These are phyloP conservation scores for Ploceus nigricollis DNA, from an alignment of 2,113 vertebrate species.

Conservation along the genomic window DNA sequence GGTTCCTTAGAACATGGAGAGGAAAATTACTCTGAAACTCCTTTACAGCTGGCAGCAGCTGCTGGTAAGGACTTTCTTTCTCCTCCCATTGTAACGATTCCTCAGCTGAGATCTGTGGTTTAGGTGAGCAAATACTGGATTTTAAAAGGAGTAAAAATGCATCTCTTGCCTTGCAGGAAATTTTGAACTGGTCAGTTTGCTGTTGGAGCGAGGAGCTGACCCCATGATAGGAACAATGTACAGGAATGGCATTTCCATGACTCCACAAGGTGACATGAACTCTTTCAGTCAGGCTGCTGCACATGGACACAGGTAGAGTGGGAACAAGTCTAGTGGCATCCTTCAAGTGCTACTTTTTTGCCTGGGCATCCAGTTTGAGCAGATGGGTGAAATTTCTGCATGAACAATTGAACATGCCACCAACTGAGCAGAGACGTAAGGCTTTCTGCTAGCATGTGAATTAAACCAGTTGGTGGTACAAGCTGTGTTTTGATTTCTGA, in stretches of 20 bases:
- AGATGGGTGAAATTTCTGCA: conserved; percentile 32
- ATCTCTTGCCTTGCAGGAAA: conserved; percentile 83
- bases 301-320: conserved; percentile 95
- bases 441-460: conserved; percentile 25
- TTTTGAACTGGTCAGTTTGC: conserved; percentile 95
- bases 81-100: neutral
- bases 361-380: neutral
- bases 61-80: conserved; percentile 80
- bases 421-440: neutral
- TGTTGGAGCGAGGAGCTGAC: conserved; percentile 93
- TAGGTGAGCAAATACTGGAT: neutral
- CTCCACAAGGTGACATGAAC: conserved; percentile 96
- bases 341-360: neutral
- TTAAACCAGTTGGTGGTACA: conserved; percentile 9
- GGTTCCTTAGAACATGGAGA: conserved; percentile 94
- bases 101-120: neutral
- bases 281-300: conserved; percentile 98
- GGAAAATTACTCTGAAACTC: conserved; percentile 98
- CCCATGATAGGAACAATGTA: conserved; percentile 97
- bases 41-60: conserved; percentile 92
- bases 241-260: conserved; percentile 94
- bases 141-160: conserved; percentile 37
- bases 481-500: neutral
- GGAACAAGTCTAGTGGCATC: conserved; percentile 45
- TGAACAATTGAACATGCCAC: neutral